A percentile compares a stretch with the other conserved stretches of the same genome.
Conservation (phyloP, 1,140 invertebrate species). For the Zaprionus davidi region DNA sequence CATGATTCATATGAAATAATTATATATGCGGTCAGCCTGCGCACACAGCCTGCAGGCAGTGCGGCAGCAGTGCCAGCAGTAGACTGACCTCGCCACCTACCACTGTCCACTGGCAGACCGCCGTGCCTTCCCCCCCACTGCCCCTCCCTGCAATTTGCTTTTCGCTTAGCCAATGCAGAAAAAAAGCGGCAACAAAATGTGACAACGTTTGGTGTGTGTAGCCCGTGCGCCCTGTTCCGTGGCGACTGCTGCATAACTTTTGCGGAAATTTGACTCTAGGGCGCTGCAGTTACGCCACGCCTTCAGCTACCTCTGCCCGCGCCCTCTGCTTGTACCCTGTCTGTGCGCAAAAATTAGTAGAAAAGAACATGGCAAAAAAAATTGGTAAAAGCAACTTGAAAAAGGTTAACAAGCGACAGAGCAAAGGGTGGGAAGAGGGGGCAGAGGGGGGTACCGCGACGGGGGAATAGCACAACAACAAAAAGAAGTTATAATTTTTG, state of each 20-base stretch:
- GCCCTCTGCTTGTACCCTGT: slow-evolving; percentile 14
- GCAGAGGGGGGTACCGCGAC: slow-evolving; percentile 3
- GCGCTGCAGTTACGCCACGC: slow-evolving; percentile 41
- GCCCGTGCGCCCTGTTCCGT: slow-evolving; percentile 44
- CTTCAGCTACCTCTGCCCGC: neutral
- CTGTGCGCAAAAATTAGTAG: slow-evolving; percentile 71
- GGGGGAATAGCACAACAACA: slow-evolving; percentile 55
- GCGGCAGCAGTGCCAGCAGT: slow-evolving; percentile 37
- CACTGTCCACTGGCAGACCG: neutral
- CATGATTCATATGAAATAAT: slow-evolving; percentile 81
- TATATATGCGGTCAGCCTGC: slow-evolving; percentile 74
- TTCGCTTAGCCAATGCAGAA: slow-evolving; percentile 45
- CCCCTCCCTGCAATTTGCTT: slow-evolving; percentile 40
- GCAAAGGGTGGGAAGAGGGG: slow-evolving; percentile 36
- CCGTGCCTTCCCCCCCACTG: neutral
- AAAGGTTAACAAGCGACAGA: slow-evolving; percentile 79
- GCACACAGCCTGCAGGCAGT: slow-evolving; percentile 63
- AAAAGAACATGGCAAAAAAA: slow-evolving; percentile 50
- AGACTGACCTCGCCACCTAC: slow-evolving; percentile 6
- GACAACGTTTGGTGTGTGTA: slow-evolving; percentile 51
- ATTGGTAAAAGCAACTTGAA: slow-evolving; percentile 63
- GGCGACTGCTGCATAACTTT: slow-evolving; percentile 76
- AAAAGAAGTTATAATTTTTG: slow-evolving; percentile 75
- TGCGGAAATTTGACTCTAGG: slow-evolving; percentile 68
- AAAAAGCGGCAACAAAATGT: slow-evolving; percentile 55